Evolutionary conservation across 2,888 invertebrate genomes (phyloP).

Genomic region (Priapulus caudatus): DNA sequence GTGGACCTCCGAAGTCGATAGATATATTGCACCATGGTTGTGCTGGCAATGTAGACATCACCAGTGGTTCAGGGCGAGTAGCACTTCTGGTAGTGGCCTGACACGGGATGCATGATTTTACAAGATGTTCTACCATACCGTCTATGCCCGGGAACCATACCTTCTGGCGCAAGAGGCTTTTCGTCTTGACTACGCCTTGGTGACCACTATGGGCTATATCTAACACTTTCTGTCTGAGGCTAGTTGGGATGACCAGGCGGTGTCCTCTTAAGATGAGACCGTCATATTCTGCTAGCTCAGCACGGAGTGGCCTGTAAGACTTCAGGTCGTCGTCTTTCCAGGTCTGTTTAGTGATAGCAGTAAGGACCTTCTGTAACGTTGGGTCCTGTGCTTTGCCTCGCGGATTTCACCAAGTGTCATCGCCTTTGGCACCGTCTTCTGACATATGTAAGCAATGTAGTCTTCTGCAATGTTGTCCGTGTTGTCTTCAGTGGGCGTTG

Average conservation of each 20-base stretch:
- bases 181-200: conserved; percentile 26
- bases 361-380: too few relatives aligned
- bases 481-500: conserved; percentile 19
- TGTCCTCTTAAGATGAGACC: conserved; percentile 23
- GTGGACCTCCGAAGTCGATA: conserved; percentile 39
- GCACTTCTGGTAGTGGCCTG: conserved; percentile 18
- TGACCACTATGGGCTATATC: conserved; percentile 25
- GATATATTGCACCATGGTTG: conserved; percentile 36
- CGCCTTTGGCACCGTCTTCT: too few relatives aligned
- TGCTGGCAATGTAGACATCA: too few relatives aligned
- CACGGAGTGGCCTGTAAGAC: conserved; percentile 2
- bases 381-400: too few relatives aligned
- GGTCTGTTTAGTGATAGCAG: too few relatives aligned
- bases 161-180: conserved; percentile 22
- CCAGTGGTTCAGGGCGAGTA: conserved; percentile 24
- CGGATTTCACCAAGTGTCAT: too few relatives aligned
- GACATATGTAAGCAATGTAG: too few relatives aligned
- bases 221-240: conserved; percentile 19
- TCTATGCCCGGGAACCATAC: conserved; percentile 29
- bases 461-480: too few relatives aligned
- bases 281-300: conserved; percentile 20
- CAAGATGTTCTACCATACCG: conserved; percentile 19
- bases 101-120: conserved; percentile 22
- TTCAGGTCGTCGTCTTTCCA: conserved; percentile 5
- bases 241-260: conserved; percentile 24